A percentile compares a stretch with the other conserved stretches of the same genome.
phyloP scores from a whole-genome alignment of 2,888 invertebrate species.

The Lasioglossum morio region DNA sequence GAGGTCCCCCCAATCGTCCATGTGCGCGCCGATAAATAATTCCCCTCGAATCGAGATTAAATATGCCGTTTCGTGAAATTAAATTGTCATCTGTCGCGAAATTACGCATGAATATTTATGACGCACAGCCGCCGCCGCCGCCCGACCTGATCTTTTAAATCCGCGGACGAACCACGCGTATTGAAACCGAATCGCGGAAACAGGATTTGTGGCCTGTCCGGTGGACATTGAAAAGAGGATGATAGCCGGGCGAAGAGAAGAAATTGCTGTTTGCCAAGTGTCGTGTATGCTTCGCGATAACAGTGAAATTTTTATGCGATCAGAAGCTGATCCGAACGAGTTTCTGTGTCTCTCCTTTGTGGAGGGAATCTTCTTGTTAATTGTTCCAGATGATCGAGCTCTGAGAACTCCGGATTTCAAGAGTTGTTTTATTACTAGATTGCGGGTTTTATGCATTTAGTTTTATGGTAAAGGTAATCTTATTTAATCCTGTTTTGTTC shows the following conservation, averaged over 20 bases:
- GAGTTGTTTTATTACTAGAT: neutral
- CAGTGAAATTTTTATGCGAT: neutral
- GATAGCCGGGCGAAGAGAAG: neutral
- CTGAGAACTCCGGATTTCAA: neutral
- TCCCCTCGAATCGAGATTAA: constrained; percentile 38
- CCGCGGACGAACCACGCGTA: neutral
- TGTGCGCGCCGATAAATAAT: constrained; percentile 40
- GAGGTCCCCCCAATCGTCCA: neutral
- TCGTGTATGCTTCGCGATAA: neutral
- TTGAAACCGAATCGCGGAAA: neutral
- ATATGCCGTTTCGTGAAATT: constrained; percentile 49
- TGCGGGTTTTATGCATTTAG: neutral
- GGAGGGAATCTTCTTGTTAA: neutral
- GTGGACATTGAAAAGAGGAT: neutral
- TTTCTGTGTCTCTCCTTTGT: neutral
- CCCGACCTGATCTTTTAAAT: constrained; percentile 12
- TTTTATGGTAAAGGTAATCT: neutral
- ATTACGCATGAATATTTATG: constrained; percentile 52
- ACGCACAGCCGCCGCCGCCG: no score
- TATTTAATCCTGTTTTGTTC: neutral
- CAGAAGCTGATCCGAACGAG: neutral
- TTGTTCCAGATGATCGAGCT: no score
- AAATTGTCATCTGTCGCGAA: constrained; percentile 55
- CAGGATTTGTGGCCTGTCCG: neutral
- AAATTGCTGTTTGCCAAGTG: neutral